Evolutionary conservation across 2,797 vertebrate genomes (phyloP).

Genomic region (Poliocrania exsul): DNA sequence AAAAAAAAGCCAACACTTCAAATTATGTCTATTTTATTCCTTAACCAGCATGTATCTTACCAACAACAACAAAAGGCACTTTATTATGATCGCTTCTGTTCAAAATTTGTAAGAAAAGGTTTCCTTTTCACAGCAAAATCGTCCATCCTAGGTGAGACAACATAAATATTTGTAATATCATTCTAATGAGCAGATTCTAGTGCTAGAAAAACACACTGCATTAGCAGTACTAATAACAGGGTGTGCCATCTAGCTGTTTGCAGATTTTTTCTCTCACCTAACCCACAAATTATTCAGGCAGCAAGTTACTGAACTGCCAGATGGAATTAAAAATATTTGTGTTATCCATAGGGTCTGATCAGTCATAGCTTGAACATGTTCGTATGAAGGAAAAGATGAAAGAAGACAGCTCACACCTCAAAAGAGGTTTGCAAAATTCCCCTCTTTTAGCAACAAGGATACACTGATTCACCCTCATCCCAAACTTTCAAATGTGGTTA

Average conservation of each 20-base stretch:
- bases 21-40: background rate
- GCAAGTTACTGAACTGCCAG: background rate
- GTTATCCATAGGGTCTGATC: background rate
- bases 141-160: background rate
- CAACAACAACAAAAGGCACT: background rate
- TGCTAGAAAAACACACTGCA: background rate
- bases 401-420: background rate
- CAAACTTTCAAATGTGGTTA: background rate
- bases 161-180: background rate
- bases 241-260: background rate
- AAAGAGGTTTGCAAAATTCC: background rate
- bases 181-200: background rate
- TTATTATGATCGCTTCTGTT: background rate
- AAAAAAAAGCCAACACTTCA: background rate
- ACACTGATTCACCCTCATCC: background rate
- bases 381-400: background rate
- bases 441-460: background rate
- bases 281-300: background rate
- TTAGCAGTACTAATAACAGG: background rate
- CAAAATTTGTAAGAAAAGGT: background rate
- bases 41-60: background rate
- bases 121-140: background rate
- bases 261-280: background rate
- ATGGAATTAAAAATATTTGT: background rate
- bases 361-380: background rate